Conservation (phyloP, 2,113 vertebrate genomes). For the Psophia crepitans region DNA sequence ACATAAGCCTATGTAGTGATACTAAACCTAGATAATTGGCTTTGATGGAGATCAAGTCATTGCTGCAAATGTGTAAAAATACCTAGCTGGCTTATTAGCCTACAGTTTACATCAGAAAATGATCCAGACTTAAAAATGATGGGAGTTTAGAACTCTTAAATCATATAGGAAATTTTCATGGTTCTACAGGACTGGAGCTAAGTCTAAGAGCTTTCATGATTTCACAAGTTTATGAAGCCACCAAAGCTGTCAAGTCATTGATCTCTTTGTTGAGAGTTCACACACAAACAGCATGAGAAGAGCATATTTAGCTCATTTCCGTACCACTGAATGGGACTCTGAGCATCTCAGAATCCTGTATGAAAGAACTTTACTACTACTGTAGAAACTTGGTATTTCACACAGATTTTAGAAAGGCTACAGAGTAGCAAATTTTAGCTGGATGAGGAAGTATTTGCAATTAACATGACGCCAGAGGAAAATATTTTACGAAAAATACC, state of each 20-base stretch:
- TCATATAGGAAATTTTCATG: not conserved
- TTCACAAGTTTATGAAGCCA: not conserved
- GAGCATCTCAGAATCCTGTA: not conserved
- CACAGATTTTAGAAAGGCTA: not conserved
- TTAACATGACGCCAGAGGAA: not conserved
- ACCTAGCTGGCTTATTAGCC: not conserved
- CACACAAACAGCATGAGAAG: not conserved
- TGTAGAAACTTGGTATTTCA: not conserved
- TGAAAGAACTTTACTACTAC: not conserved
- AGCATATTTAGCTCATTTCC: not conserved
- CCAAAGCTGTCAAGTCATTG: not conserved
- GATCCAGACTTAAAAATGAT: not conserved
- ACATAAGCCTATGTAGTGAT: not conserved
- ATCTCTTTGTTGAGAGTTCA: not conserved
- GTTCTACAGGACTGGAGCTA: not conserved
- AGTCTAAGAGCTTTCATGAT: not conserved
- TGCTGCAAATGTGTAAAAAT: not conserved
- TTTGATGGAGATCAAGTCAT: not conserved
- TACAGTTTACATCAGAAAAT: not conserved
- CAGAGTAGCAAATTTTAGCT: not conserved
- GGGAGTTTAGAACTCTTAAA: not conserved
- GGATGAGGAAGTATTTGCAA: not conserved
- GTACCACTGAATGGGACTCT: not conserved
- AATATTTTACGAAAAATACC: not conserved
- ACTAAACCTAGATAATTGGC: not conserved